These are phyloP conservation scores for Lycodopsis pacificus DNA, from an alignment of 2,797 vertebrate species.

Conservation along the genomic window DNA sequence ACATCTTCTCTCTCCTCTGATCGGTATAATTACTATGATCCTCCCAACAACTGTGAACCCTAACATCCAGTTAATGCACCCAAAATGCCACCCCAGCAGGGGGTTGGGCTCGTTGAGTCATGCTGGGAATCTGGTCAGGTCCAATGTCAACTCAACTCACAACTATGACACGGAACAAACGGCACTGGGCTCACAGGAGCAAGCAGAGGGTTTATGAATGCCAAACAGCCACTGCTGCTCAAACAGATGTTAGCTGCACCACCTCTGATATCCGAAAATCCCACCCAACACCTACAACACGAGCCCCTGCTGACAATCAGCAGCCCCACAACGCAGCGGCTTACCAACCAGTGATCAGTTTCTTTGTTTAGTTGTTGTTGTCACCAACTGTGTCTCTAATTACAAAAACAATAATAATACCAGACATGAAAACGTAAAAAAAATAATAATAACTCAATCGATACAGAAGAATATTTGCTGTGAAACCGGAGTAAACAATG, in stretches of 20 bases:
- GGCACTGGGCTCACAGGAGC: slow-evolving; percentile 64
- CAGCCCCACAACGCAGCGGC: slow-evolving; percentile 35
- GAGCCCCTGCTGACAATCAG: slow-evolving; percentile 56
- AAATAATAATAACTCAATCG: background rate
- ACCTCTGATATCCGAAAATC: slow-evolving; percentile 67
- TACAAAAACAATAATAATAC: background rate
- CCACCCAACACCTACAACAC: slow-evolving; percentile 58
- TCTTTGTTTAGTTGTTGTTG: slow-evolving; percentile 1
- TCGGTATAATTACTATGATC: slow-evolving; percentile 48
- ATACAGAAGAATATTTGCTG: background rate
- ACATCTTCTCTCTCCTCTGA: slow-evolving; percentile 31
- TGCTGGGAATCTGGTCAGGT: slow-evolving; percentile 54
- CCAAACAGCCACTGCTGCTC: slow-evolving; percentile 73
- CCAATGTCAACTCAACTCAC: slow-evolving; percentile 59
- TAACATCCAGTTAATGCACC: slow-evolving; percentile 30
- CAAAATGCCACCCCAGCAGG: slow-evolving; percentile 46
- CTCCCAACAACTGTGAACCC: slow-evolving; percentile 31
- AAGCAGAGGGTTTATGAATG: slow-evolving; percentile 67
- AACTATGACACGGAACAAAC: slow-evolving; percentile 72
- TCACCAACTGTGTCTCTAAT: background rate
- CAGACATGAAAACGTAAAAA: background rate
- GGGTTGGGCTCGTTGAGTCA: slow-evolving; percentile 25
- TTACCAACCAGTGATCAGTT: slow-evolving; percentile 30
- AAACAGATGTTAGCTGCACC: slow-evolving; percentile 76
- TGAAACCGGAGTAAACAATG: slow-evolving; percentile 4